phyloP scores from a whole-genome alignment of 2,888 invertebrate genomes.

The Entomobrya multifasciata region DNA sequence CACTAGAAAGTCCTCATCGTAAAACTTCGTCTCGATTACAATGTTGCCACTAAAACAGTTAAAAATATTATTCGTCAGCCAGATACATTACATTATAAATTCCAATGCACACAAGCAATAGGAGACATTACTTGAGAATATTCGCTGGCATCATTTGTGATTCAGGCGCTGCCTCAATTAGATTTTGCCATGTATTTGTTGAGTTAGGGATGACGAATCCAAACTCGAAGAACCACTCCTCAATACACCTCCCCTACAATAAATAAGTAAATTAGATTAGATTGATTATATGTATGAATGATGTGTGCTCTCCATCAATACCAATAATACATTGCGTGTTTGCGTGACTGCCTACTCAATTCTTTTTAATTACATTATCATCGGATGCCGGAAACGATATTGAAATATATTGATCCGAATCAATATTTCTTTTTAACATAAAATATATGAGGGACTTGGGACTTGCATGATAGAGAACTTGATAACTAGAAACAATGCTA shows the following conservation, averaged over 20 bases:
- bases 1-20: slow-evolving; percentile 95
- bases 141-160: slow-evolving; percentile 99
- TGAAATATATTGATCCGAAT: too few species aligned
- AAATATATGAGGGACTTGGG: too few species aligned
- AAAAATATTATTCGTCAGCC: too few species aligned
- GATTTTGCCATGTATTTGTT: slow-evolving; percentile 99
- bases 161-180: slow-evolving; percentile 99
- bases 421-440: too few species aligned
- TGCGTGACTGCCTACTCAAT: not conserved
- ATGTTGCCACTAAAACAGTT: slow-evolving; percentile 94
- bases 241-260: slow-evolving; percentile 92
- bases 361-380: too few species aligned
- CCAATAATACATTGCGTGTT: not conserved
- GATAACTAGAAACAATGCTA: too few species aligned
- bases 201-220: slow-evolving; percentile 99
- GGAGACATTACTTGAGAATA: slow-evolving; percentile 90
- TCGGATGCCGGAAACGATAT: too few species aligned
- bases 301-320: too few species aligned
- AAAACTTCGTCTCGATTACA: slow-evolving; percentile 98
- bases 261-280: not conserved
- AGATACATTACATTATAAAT: too few species aligned
- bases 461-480: too few species aligned
- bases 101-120: not conserved
- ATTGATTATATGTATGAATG: not conserved
- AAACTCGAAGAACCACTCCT: slow-evolving; percentile 99